Evolutionary conservation across 2,113 vertebrate species (phyloP), one percentile per base, ranked within the genome.

Genomic region (Butastur rufipennis): DNA sequence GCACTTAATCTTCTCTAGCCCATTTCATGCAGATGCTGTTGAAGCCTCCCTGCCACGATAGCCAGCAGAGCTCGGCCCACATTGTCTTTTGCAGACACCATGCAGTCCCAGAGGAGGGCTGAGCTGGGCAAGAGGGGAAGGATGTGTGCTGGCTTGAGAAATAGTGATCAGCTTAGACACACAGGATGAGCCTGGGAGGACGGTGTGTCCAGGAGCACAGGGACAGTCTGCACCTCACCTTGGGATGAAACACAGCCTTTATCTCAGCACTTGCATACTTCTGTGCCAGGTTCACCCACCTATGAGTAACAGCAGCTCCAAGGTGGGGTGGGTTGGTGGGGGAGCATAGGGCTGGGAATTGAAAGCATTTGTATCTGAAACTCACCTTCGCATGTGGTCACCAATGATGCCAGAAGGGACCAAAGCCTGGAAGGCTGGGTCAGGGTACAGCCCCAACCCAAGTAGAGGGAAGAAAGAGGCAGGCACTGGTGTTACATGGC

Each of bases 1-100:
- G 81, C 81, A 95, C 94, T 95, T 93, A 92, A 83, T 95, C 88
- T 93, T 93, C 94, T 72, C 78, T 9, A 89, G 40, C 27, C 75
- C 40, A 38, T 95, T 95, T 70, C 95, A 66, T n/a, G 43, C 42
- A 58, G 89, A 91, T 85, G 83, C 78, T 89, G 73, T 22, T 80
- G 86, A 86, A 91, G 61, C n/a, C 25, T 92, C 53, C 21, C 42
- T 71, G 75, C 70, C 81, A 61, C 9, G 65, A 88, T 0, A 52
- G 91, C 72, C 91, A 75, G 77, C 94, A 89, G 47, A 89, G 77
- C 83, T 84, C 9, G 1, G 56, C 77, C 52, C 62, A 29, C 43
- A 84, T 72, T 91, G 77, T 91, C 68, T 7, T 73, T 17, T 75
- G 77, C 52, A 80, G 91, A 29, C 88, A 75, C 52, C 2, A 2